phyloP scores from a whole-genome alignment of 1,140 invertebrate genomes.

The Drosophila sechellia region DNA sequence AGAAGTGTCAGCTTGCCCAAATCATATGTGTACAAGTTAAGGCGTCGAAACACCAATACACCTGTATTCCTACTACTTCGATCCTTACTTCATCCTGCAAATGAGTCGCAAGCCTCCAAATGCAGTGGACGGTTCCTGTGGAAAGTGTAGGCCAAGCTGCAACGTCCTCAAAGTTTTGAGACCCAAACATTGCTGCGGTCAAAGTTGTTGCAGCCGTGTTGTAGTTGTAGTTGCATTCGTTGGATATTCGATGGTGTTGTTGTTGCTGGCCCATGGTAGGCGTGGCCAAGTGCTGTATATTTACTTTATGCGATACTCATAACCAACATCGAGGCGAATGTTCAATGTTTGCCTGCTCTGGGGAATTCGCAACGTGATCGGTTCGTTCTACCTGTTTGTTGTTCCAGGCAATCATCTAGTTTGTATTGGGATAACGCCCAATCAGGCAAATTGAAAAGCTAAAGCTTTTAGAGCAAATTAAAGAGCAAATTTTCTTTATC shows the following conservation, averaged over 20 bases:
- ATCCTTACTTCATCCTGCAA: too few species aligned
- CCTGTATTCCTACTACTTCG: too few species aligned
- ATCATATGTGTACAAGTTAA: too few species aligned
- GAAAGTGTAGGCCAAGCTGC: conserved; percentile 13
- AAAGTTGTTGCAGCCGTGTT: conserved; percentile 28
- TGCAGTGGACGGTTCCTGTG: not conserved
- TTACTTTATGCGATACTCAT: conserved; percentile 33
- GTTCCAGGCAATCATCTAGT: conserved; percentile 6
- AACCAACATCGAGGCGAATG: conserved; percentile 22
- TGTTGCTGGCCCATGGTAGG: conserved; percentile 2
- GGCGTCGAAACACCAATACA: too few species aligned
- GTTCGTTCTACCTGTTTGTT: conserved; percentile 8
- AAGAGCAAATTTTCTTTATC: too few species aligned
- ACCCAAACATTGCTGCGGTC: conserved; percentile 46
- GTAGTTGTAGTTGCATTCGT: not conserved
- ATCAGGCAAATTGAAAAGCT: not conserved
- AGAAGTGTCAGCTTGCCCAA: too few species aligned
- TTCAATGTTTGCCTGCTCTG: conserved; percentile 3
- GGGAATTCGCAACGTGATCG: conserved; percentile 15
- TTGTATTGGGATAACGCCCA: conserved; percentile 4
- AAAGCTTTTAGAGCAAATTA: not conserved
- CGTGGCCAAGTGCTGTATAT: conserved; percentile 23
- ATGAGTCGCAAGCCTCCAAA: too few species aligned
- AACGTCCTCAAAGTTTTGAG: conserved; percentile 41
- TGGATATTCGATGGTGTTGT: conserved; percentile 1